Conservation (phyloP, 2,888 invertebrate genomes). For the Melipona bicolor region DNA sequence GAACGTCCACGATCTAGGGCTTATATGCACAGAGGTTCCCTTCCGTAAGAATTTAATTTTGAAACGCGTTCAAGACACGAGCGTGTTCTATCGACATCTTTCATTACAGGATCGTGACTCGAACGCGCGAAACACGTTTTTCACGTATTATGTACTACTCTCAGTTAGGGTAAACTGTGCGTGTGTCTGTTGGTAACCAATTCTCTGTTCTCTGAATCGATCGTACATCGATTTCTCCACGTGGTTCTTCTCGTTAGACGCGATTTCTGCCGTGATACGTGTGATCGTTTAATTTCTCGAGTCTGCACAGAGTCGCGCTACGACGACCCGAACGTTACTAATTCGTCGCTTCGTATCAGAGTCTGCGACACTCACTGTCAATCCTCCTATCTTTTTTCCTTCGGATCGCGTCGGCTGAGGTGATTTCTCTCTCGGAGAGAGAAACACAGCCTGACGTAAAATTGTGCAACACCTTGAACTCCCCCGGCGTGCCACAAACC, state of each 20-base stretch:
- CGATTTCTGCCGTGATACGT: background rate
- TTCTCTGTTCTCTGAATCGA: background rate
- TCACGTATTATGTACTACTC: background rate
- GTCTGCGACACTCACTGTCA: conserved; percentile 60
- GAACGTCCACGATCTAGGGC: conserved; percentile 5
- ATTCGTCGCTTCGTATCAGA: conserved; percentile 45
- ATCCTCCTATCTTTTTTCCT: conserved; percentile 28
- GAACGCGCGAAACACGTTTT: background rate
- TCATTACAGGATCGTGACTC: conserved; percentile 1
- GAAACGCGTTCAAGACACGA: conserved; percentile 1
- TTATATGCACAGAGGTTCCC: background rate
- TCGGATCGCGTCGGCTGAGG: background rate
- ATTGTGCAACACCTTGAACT: conserved; percentile 44
- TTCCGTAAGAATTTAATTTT: conserved; percentile 16
- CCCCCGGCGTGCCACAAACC: conserved; percentile 23
- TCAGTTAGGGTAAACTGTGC: background rate
- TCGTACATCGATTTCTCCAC: background rate
- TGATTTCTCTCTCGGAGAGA: conserved; percentile 15
- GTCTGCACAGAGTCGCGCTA: background rate
- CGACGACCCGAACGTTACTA: background rate
- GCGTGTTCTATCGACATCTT: conserved; percentile 21
- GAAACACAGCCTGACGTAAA: conserved; percentile 35
- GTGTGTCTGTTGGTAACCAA: background rate
- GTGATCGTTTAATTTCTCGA: background rate
- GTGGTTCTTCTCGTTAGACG: background rate